Base-by-base conservation (phyloP, 92 coral and sea anemone genomes). In the Blastomussa wellsi region DNA sequence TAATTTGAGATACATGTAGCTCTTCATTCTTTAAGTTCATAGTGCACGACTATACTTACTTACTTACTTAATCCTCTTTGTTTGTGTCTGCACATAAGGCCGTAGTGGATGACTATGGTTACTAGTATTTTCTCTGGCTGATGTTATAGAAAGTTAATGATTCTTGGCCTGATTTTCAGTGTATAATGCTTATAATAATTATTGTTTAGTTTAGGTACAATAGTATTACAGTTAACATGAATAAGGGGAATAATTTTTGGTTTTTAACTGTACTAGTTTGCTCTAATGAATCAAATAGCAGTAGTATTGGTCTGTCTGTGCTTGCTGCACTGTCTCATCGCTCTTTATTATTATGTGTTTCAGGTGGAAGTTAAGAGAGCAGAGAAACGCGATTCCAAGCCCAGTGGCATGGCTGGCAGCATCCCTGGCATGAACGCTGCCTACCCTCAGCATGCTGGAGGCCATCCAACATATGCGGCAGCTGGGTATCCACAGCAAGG, bases 311-410 rank as follows among this genome's bases (percentile, higher is more conserved):
- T 7, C 22, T 57, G 60, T 53, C 60, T 31, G 29, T 2, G 42
- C 11, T 17, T 32, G 41, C 35, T 19, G 37, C 75, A 6, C 3
- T 6, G 48, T 70, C 44, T 35, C 15, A 60, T 22, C 16, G 15
- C 35, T 22, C 24, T 78, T n/a, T 20, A 29, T 71, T n/a, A 7
- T 79, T 39, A 20, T 26, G 19, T 64, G 26, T 29, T 73, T 41
- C 49, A 94, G 98, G 98, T 92, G 69, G 98, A 94, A 72, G 95
- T 93, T 12, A 94, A 94, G 90, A 89, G 78, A 67, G 98, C 95
- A 1, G 98, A 94, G 78, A 87, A 89, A 37, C 89, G 93, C 65
- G 89, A 86, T 10, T 72, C 85, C 49, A 90, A 84, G 29, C 51
- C 90, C 6, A 86, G 81, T 36, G 48, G 57, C 8, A 38, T 70